A percentile compares a stretch with the other conserved stretches of the same genome.
Evolutionary conservation across 2,113 vertebrate species (phyloP).

Genomic region (Ahaetulla prasina): DNA sequence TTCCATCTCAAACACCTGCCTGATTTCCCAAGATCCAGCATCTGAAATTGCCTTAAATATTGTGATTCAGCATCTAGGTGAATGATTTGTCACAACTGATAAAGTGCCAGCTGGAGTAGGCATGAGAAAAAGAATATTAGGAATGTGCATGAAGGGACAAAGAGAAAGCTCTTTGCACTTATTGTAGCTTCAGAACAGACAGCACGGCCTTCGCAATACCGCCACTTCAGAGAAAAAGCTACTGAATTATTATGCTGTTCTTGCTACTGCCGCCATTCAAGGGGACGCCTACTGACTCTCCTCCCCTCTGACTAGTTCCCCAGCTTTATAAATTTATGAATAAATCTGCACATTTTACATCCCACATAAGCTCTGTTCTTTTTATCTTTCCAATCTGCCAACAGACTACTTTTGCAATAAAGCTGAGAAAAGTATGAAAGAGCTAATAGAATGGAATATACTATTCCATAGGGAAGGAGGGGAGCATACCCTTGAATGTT

Average conservation of each 20-base stretch:
- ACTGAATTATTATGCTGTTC: background rate
- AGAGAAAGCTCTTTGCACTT: background rate
- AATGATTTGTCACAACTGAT: background rate
- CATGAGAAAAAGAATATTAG: background rate
- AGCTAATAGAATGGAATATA: background rate
- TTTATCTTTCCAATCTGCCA: background rate
- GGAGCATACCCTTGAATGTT: background rate
- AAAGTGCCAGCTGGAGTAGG: conserved; percentile 3
- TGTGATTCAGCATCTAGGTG: conserved; percentile 8
- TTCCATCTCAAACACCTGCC: background rate
- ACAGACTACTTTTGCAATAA: background rate
- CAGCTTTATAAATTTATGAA: background rate
- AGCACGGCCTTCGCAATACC: background rate
- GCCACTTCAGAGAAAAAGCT: background rate
- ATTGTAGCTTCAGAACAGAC: background rate
- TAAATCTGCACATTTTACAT: background rate
- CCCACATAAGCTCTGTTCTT: background rate
- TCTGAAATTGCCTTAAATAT: conserved; percentile 9
- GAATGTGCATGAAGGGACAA: background rate
- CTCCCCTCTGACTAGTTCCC: background rate
- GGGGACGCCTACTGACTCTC: background rate
- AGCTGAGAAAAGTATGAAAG: background rate
- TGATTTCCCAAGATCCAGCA: background rate
- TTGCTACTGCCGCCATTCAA: background rate
- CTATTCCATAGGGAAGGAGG: background rate